phyloP scores from a whole-genome alignment of 2,113 vertebrate genomes.

The Callocephalon fimbriatum region DNA sequence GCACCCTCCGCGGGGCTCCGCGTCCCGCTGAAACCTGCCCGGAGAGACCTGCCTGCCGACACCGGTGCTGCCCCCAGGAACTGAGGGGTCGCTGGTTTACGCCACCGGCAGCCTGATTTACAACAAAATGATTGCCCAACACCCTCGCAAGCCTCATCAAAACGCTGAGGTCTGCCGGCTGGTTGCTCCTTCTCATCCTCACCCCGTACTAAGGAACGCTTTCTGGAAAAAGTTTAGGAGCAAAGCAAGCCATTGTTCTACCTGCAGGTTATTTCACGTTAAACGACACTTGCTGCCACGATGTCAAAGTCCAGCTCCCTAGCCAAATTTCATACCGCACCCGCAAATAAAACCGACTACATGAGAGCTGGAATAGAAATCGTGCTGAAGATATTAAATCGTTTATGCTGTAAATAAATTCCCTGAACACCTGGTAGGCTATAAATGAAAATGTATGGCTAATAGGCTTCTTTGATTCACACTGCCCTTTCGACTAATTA shows the following conservation, averaged over 20 bases:
- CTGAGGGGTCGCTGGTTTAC: neutral
- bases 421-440: conserved; percentile 2
- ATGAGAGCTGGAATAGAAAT: conserved; percentile 46
- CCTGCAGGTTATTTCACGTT: conserved; percentile 25
- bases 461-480: conserved; percentile 36
- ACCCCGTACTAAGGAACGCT: neutral
- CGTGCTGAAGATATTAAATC: conserved; percentile 31
- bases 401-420: conserved; percentile 33
- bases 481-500: conserved; percentile 53
- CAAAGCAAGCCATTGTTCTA: neutral
- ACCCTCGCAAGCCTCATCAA: neutral
- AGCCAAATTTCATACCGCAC: conserved; percentile 20
- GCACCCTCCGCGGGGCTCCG: neutral
- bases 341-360: conserved; percentile 12
- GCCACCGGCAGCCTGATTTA: conserved; percentile 23
- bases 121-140: neutral
- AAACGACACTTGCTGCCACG: conserved; percentile 38
- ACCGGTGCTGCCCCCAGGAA: neutral
- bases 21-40: neutral
- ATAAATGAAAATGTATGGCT: conserved; percentile 11
- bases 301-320: neutral
- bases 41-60: neutral
- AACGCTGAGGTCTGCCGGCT: conserved; percentile 3
- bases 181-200: neutral
- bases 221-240: neutral